Evolutionary conservation across 2,888 invertebrate species (phyloP).

Genomic region (Halictus ligatus): DNA sequence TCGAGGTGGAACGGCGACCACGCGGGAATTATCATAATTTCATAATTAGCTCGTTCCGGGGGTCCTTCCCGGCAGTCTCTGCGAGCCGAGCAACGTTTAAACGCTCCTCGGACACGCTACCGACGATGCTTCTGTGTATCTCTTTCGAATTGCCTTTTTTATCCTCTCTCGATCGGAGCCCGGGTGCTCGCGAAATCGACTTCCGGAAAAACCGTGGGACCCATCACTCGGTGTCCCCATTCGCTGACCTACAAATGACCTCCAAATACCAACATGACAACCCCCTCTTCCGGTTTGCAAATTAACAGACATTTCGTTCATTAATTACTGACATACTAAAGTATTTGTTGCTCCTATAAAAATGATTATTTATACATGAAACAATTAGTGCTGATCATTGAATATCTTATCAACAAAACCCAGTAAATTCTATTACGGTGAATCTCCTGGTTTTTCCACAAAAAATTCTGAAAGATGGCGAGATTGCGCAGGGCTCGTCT

Average conservation of each 20-base stretch:
- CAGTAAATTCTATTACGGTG: too few relatives aligned
- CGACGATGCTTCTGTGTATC: conserved; percentile 54
- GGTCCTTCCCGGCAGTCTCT: conserved; percentile 75
- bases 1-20: conserved; percentile 68
- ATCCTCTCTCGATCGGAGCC: background rate
- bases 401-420: too few relatives aligned
- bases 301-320: background rate
- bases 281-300: background rate
- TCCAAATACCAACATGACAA: background rate
- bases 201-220: conserved; percentile 34
- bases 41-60: conserved; percentile 82
- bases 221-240: background rate
- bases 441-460: too few relatives aligned
- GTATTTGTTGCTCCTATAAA: too few relatives aligned
- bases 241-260: background rate
- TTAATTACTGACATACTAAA: background rate
- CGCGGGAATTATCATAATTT: conserved; percentile 81
- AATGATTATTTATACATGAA: too few relatives aligned
- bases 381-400: too few relatives aligned
- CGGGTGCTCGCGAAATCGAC: background rate
- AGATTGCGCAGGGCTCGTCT: too few relatives aligned
- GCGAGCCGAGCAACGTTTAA: conserved; percentile 69
- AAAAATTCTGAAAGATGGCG: too few relatives aligned
- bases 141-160: conserved; percentile 12
- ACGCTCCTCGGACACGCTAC: conserved; percentile 76